Base-by-base conservation (phyloP, 2,888 invertebrate species). In the Callimorpha dominula region DNA sequence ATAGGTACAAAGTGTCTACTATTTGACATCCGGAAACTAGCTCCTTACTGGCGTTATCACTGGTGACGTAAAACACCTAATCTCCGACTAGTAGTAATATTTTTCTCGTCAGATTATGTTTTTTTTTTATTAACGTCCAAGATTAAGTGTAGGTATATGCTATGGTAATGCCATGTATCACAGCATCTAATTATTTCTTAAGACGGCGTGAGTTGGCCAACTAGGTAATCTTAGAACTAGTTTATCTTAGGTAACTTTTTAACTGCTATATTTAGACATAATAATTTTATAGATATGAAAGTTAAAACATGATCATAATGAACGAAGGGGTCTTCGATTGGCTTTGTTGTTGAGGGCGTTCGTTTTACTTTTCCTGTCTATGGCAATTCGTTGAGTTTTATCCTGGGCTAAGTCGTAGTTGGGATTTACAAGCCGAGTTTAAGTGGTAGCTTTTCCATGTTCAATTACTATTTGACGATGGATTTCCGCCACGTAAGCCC, bases 81-180 rank as follows among this genome's bases (percentile, higher is more conserved):
- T 65, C 65, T 73, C 69, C 69, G 50, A 70, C n/a, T 62, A 54
- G 43, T 66, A 70, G 70, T 70, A 50, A 65, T 70, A 31, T 66
- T 54, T 66, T 54, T 63, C 46, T 15, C n/a, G 15, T 8, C 20
- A 65, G 60, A 54, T 64, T 64, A 43, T 71, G 70, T 57, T 60
- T 65, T 50, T 65, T 50, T 31, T 31, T 31, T 31, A 31, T 31
- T 31, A 31, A 31, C 2, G 31, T 31, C 31, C 31, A 31, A 31
- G 31, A 31, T 31, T 31, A 31, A 2, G 31, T 31, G 31, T 31
- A 31, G 2, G 31, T 31, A 31, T 31, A 31, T 31, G 31, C 31
- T 1, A 31, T 31, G 31, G 31, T 31, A 31, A 31, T 31, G 31
- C 31, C 31, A 31, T 60, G 5, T 12, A 14, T 31, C 0, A 20